Evolutionary conservation across 2,797 vertebrate genomes (phyloP).

Genomic region (Gymnopithys bicolor): DNA sequence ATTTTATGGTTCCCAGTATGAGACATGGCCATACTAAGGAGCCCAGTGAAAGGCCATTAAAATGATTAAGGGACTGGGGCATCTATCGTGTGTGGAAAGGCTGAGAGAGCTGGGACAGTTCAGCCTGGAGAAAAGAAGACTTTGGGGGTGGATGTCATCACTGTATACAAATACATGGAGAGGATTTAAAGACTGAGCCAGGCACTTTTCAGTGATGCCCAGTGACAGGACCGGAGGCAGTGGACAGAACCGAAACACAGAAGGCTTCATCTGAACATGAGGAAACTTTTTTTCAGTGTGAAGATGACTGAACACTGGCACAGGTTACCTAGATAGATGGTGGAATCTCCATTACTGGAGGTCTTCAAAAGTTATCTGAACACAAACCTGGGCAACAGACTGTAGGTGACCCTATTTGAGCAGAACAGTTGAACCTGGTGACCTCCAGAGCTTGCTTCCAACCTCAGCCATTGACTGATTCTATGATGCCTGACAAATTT

Average conservation of each 20-base stretch:
- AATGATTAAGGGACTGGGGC: not conserved
- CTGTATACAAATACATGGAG: not conserved
- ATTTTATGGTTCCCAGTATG: not conserved
- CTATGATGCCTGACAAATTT: not conserved
- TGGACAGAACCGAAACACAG: not conserved
- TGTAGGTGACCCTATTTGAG: not conserved
- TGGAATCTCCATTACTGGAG: not conserved
- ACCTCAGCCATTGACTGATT: not conserved
- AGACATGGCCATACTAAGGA: not conserved
- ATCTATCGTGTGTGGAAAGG: not conserved
- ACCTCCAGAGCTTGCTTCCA: not conserved
- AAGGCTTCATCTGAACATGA: not conserved
- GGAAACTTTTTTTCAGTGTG: not conserved
- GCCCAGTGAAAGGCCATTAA: not conserved
- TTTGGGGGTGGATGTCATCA: not conserved
- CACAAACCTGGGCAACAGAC: not conserved
- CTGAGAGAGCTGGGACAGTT: not conserved
- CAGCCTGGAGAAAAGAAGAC: not conserved
- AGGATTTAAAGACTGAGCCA: not conserved
- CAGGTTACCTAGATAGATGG: not conserved
- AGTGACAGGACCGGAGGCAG: not conserved
- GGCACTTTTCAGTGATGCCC: not conserved
- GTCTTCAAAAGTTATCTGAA: not conserved
- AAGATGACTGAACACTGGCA: not conserved
- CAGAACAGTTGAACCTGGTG: not conserved